Base-by-base conservation (phyloP, 2,113 vertebrate species). In the Choloepus hoffmanni region DNA sequence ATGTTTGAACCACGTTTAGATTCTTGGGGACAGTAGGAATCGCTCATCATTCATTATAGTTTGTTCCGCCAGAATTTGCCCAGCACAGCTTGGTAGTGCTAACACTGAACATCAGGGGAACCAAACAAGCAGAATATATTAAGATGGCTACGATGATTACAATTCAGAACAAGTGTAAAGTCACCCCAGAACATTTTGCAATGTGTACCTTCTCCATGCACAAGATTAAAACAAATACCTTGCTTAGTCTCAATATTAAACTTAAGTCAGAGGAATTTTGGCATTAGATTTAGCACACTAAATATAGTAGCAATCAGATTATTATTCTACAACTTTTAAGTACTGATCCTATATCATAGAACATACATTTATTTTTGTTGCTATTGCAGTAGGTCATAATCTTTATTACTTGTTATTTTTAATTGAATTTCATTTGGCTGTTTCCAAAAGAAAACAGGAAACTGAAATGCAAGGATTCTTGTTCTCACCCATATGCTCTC, bases 211-310 rank as follows among this genome's bases (percentile, higher is more conserved):
- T 92, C 58, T 68, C 70, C 3, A 58, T 5, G 36, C 30, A 88
- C 16, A 90, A 68, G 76, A 77, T 85, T 70, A 95, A 92, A 97
- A 82, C 58, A 95, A 88, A 96, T 60, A 74, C 23, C 68, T 96
- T 85, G 30, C 53, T 92, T 68, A 48, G 65, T 72, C 43, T 84
- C 62, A 62, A 50, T 33, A 55, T 76, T 72, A 73, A 81, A 92
- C 40, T 14, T 55, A 73, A 83, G 15, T 67, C 53, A 82, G 23
- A 84, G 16, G 40, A 88, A 89, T 79, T 30, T 40, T 21, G 82
- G 48, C 40, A 30, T 33, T 53, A 24, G 18, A 14, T 90, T 93
- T 90, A 68, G 16, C n/a, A 87, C 50, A 85, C 43, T 79, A 3
- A 9, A 36, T 0, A 55, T 0, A 55, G 8, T 50, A 78, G 8